These are phyloP conservation scores for Gallinago stenura DNA, from an alignment of 2,797 vertebrate species.

Conservation along the genomic window DNA sequence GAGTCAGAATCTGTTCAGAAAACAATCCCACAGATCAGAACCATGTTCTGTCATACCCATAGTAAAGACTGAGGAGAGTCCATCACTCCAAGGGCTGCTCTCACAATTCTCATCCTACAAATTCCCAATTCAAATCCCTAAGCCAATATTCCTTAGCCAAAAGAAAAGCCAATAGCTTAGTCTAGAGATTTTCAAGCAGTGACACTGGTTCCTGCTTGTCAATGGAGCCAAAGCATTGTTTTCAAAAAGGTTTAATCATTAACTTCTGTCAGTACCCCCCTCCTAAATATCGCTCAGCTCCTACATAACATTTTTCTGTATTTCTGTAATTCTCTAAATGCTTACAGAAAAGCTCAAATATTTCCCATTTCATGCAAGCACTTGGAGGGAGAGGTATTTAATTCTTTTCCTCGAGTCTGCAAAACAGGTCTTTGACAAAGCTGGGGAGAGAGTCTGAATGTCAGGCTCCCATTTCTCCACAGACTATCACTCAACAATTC, in stretches of 20 bases:
- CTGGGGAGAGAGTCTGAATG: not conserved
- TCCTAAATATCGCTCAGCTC: not conserved
- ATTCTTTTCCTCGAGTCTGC: not conserved
- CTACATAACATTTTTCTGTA: not conserved
- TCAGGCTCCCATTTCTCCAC: not conserved
- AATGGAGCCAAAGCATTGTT: not conserved
- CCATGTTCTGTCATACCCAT: not conserved
- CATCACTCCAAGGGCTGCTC: not conserved
- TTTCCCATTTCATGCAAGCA: not conserved
- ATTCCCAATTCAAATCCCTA: not conserved
- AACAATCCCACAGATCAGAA: not conserved
- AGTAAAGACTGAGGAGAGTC: not conserved
- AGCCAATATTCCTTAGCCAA: not conserved
- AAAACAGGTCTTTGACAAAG: not conserved
- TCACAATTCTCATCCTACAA: not conserved
- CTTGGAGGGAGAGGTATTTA: not conserved
- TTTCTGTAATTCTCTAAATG: not conserved
- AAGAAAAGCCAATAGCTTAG: not conserved
- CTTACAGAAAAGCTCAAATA: not conserved
- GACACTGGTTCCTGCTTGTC: not conserved
- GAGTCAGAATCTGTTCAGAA: not conserved
- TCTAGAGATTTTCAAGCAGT: not conserved
- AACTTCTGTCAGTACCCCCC: not conserved
- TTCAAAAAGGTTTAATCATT: not conserved
- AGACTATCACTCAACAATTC: not conserved